A percentile compares a stretch with the other conserved stretches of the same genome.
Conservation (phyloP, 2,888 invertebrate genomes). For the Frankliniella fusca region DNA sequence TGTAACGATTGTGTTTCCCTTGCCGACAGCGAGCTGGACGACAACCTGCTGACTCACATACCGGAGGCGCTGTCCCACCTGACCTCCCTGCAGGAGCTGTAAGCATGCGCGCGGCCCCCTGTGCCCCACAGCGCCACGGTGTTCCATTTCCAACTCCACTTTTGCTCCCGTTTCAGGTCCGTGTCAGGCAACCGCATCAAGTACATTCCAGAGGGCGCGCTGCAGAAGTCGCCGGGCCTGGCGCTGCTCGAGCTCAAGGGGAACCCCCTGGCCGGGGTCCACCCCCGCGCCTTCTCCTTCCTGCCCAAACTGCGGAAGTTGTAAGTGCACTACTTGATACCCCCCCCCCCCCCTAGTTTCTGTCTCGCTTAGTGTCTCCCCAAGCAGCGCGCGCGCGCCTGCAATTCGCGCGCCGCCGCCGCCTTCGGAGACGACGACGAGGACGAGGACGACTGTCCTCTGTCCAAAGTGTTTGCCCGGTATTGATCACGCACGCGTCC, state of each 20-base stretch:
- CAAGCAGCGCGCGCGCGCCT: too few relatives aligned
- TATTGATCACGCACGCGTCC: not conserved
- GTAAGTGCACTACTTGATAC: slow-evolving; percentile 55
- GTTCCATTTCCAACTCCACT: not conserved
- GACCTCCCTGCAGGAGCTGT: slow-evolving; percentile 77
- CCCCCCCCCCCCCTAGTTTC: not conserved
- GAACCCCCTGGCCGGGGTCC: slow-evolving; percentile 71
- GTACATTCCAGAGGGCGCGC: slow-evolving; percentile 64
- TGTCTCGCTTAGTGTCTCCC: too few relatives aligned
- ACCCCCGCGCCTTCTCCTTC: slow-evolving; percentile 66
- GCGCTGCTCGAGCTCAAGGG: slow-evolving; percentile 75
- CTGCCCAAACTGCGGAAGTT: slow-evolving; percentile 73
- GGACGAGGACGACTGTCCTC: not conserved
- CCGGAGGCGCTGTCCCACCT: slow-evolving; percentile 71
- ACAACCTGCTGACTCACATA: slow-evolving; percentile 68
- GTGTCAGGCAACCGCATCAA: slow-evolving; percentile 78
- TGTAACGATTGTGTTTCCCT: slow-evolving; percentile 33
- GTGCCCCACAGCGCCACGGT: not conserved
- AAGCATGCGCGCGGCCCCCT: slow-evolving; percentile 52
- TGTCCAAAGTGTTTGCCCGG: not conserved
- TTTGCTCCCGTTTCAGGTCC: slow-evolving; percentile 56
- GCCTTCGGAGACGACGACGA: not conserved
- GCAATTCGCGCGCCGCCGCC: not conserved
- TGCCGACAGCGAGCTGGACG: slow-evolving; percentile 67
- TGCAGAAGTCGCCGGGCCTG: slow-evolving; percentile 65